Evolutionary conservation across 2,888 invertebrate species (phyloP).

Genomic region (Ormyrus thymus): DNA sequence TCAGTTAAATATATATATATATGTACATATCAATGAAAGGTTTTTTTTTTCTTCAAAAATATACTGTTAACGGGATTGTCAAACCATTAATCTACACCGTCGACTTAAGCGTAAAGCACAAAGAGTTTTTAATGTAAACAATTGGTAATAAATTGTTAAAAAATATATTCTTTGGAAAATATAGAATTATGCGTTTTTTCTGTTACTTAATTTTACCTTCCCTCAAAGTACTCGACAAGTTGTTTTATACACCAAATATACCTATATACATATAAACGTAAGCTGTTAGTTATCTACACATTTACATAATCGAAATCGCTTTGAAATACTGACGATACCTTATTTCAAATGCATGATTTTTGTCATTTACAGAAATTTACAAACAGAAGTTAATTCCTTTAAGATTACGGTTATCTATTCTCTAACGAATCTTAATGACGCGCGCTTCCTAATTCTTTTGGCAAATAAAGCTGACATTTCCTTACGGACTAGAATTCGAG

Average conservation of each 20-base stretch:
- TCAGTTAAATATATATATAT: constrained; percentile 14
- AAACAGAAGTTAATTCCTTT: constrained; percentile 5
- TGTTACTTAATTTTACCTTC: constrained; percentile 35
- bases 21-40: not conserved
- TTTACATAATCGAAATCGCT: constrained; percentile 43
- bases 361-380: constrained; percentile 52
- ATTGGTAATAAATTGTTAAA: not conserved
- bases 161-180: not conserved
- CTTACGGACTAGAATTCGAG: constrained; percentile 18
- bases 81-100: too few species aligned
- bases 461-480: constrained; percentile 53
- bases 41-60: too few species aligned
- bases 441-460: constrained; percentile 36
- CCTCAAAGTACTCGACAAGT: constrained; percentile 6
- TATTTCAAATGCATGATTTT: not conserved
- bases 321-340: constrained; percentile 36
- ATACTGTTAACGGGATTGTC: too few species aligned
- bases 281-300: constrained; percentile 50
- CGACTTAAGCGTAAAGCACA: too few species aligned
- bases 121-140: too few species aligned
- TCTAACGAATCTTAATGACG: not conserved
- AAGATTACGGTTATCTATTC: not conserved
- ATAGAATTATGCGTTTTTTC: constrained; percentile 8
- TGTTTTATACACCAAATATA: not conserved
- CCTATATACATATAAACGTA: constrained; percentile 22